Percentiles rank a stretch among this genome's conserved stretches.
Evolutionary conservation across 1,140 invertebrate species (phyloP).

Genomic region (Cotesia typhae): DNA sequence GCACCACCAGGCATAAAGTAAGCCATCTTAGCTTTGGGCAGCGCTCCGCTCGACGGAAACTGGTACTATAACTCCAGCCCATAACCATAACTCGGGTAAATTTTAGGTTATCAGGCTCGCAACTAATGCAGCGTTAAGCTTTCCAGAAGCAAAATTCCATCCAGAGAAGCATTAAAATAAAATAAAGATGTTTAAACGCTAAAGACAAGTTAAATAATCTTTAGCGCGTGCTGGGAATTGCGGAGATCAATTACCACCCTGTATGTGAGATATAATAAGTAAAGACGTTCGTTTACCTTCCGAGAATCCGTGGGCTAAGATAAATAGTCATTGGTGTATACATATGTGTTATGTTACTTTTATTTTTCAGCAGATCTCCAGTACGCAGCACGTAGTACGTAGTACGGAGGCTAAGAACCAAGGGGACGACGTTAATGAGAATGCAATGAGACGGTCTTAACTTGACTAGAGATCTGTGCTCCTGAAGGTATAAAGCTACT

Average conservation of each 20-base stretch:
- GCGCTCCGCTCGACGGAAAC: not conserved
- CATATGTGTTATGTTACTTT: slow-evolving; percentile 2
- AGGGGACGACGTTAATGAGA: slow-evolving; percentile 49
- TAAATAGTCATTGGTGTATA: slow-evolving; percentile 30
- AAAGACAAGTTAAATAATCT: too few species aligned
- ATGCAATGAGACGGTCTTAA: slow-evolving; percentile 50
- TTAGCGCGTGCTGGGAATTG: slow-evolving; percentile 7
- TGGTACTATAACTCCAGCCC: not conserved
- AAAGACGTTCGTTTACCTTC: slow-evolving; percentile 31
- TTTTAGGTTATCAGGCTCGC: too few species aligned
- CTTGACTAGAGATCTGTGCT: slow-evolving; percentile 43
- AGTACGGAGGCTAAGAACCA: too few species aligned
- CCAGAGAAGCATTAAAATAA: too few species aligned
- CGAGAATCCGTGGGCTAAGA: slow-evolving; percentile 38
- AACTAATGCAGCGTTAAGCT: too few species aligned
- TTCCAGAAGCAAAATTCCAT: too few species aligned
- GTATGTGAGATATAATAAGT: slow-evolving; percentile 2
- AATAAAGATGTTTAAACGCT: too few species aligned
- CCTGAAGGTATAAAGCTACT: slow-evolving; percentile 35
- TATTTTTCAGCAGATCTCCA: not conserved
- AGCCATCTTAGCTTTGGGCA: not conserved
- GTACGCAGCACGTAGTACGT: not conserved
- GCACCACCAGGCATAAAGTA: slow-evolving; percentile 4
- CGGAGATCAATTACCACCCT: slow-evolving; percentile 12
- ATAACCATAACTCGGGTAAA: too few species aligned